Percentiles rank a stretch among this genome's conserved stretches.
Conservation (phyloP, 2,797 vertebrate genomes). For the Lagocephalus sceleratus region DNA sequence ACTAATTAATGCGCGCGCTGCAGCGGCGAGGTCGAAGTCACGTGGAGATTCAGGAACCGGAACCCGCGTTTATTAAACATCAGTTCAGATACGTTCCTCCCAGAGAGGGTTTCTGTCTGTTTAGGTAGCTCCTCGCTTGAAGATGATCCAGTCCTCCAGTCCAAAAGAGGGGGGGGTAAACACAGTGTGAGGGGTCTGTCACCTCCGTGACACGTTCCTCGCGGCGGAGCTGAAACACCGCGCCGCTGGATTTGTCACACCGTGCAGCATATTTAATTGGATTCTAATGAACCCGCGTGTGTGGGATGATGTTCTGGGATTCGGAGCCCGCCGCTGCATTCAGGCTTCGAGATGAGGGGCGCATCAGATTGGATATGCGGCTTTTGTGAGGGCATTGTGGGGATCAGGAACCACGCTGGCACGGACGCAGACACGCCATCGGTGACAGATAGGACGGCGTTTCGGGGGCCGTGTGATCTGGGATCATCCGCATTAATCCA, state of each 20-base stretch:
- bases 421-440: slow-evolving; percentile 15
- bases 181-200: slow-evolving; percentile 11
- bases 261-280: slow-evolving; percentile 45
- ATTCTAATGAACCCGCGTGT: slow-evolving; percentile 54
- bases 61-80: slow-evolving; percentile 2
- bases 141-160: not conserved
- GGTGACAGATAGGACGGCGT: slow-evolving; percentile 37
- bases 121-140: not conserved
- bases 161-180: slow-evolving; percentile 6
- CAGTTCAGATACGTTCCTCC: too few species aligned
- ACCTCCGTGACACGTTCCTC: slow-evolving; percentile 23
- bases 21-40: slow-evolving; percentile 2
- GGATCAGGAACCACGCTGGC: slow-evolving; percentile 31
- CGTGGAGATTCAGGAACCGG: not conserved
- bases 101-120: too few species aligned
- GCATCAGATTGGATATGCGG: slow-evolving; percentile 50
- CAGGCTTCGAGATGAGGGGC: slow-evolving; percentile 38
- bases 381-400: slow-evolving; percentile 34
- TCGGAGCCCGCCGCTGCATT: slow-evolving; percentile 29
- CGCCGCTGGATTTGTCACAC: slow-evolving; percentile 39
- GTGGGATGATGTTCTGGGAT: slow-evolving; percentile 49
- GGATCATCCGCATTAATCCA: slow-evolving; percentile 40
- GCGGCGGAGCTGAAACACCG: slow-evolving; percentile 17
- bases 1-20: slow-evolving; percentile 21
- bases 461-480: slow-evolving; percentile 29